A percentile compares a stretch with the other conserved stretches of the same genome.
These are phyloP conservation scores for Neomonachus schauinslandi DNA, from an alignment of 2,113 vertebrate genomes.

Conservation along the genomic window DNA sequence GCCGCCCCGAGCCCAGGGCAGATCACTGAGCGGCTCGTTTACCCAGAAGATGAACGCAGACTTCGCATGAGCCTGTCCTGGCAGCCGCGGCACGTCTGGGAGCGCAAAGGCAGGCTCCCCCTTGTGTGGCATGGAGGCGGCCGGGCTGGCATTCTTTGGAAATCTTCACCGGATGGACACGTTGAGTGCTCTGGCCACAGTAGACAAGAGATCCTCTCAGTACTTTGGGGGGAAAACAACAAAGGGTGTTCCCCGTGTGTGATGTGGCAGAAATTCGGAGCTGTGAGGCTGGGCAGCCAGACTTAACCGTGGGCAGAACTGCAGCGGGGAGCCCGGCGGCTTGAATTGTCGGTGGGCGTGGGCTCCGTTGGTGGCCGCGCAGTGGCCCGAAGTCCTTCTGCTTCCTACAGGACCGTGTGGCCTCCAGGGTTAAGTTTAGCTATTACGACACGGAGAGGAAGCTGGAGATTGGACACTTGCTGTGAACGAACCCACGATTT, in stretches of 20 bases:
- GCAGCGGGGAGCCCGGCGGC: neutral
- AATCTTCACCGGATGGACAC: neutral
- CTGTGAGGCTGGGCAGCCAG: neutral
- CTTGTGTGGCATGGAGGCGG: neutral
- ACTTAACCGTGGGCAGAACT: neutral
- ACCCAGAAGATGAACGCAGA: neutral
- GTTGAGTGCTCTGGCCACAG: too few species aligned
- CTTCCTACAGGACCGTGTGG: neutral
- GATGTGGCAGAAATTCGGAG: accelerated
- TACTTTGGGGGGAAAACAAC: neutral
- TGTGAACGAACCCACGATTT: neutral
- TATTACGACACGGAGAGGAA: neutral
- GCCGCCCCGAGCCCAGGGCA: constrained; percentile 30
- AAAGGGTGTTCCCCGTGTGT: neutral
- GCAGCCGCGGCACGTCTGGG: neutral
- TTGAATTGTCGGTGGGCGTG: too few species aligned
- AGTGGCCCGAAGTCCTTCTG: neutral
- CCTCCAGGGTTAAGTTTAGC: neutral
- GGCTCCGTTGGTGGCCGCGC: neutral
- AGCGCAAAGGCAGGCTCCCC: neutral
- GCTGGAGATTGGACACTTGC: neutral
- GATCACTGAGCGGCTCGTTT: accelerated
- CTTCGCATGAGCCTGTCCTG: neutral
- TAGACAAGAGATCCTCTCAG: accelerated
- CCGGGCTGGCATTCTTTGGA: neutral